A percentile compares a stretch with the other conserved stretches of the same genome.
Evolutionary conservation across 1,140 invertebrate species (phyloP).

Genomic region (Drosophila sulfurigaster): DNA sequence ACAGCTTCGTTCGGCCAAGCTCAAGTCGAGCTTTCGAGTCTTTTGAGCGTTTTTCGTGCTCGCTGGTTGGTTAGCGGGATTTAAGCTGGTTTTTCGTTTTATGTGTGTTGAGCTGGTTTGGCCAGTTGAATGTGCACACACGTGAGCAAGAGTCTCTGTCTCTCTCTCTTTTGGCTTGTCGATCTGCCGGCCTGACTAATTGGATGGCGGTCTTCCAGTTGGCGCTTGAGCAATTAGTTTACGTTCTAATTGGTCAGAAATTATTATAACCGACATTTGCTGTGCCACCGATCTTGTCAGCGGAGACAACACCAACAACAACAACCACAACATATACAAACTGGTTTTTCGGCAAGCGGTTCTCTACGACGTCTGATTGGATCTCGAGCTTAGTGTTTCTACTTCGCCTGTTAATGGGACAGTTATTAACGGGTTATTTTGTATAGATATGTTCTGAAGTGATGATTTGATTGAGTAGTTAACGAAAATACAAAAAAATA

Average conservation of each 20-base stretch:
- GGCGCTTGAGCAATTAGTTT: conserved; percentile 82
- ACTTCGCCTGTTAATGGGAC: conserved; percentile 27
- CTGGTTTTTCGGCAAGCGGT: conserved; percentile 51
- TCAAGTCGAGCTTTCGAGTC: conserved; percentile 50
- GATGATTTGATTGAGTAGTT: conserved; percentile 18
- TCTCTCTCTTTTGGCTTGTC: conserved; percentile 19
- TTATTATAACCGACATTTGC: conserved; percentile 78
- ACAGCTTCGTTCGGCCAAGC: conserved; percentile 45
- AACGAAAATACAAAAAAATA: background rate
- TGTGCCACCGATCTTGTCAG: conserved; percentile 17
- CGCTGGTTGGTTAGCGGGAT: conserved; percentile 64
- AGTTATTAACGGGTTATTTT: conserved; percentile 49
- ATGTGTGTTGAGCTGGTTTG: conserved; percentile 55
- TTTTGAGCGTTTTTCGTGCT: conserved; percentile 67
- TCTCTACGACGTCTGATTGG: conserved; percentile 42
- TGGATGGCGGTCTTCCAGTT: conserved; percentile 77
- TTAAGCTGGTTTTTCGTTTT: conserved; percentile 5
- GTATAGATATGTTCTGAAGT: conserved; percentile 14
- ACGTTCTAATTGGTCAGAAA: conserved; percentile 81
- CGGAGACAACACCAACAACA: background rate
- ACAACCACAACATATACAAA: conserved; percentile 28
- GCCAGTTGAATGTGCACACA: conserved; percentile 22
- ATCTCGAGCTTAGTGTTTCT: conserved; percentile 16
- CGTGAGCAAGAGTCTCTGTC: conserved; percentile 6
- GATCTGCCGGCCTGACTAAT: conserved; percentile 65